Percentiles rank a stretch among this genome's conserved stretches.
Conservation (phyloP, 2,797 vertebrate species). For the Gobionotothen gibberifrons region DNA sequence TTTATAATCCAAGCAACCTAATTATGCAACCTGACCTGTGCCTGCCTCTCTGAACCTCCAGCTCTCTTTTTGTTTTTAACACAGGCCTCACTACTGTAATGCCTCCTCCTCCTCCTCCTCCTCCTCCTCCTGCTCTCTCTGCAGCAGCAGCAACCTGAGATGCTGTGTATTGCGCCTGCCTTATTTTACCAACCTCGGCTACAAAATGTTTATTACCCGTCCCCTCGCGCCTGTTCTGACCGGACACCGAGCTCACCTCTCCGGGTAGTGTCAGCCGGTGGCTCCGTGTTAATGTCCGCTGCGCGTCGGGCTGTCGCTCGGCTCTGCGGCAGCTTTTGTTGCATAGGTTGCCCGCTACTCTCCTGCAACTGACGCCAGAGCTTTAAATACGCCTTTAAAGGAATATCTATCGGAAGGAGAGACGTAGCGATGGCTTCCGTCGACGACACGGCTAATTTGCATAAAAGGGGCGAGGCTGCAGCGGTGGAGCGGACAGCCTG, state of each 20-base stretch:
- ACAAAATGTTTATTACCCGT: constrained; percentile 32
- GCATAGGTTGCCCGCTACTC: constrained; percentile 66
- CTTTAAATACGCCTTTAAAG: constrained; percentile 86
- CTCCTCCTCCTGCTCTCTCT: constrained; percentile 34
- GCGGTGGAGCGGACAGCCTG: neutral
- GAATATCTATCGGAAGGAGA: constrained; percentile 78
- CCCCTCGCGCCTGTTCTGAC: neutral
- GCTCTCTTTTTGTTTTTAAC: constrained; percentile 60
- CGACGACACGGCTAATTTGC: constrained; percentile 67
- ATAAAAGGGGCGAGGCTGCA: constrained; percentile 70
- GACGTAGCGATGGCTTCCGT: constrained; percentile 75
- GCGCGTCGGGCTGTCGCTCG: constrained; percentile 45
- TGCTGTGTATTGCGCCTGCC: constrained; percentile 63
- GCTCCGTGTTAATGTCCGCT: constrained; percentile 55
- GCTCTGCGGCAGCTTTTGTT: constrained; percentile 57
- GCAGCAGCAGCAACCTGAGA: constrained; percentile 80
- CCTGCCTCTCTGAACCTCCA: constrained; percentile 7
- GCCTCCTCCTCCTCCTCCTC: constrained; percentile 13
- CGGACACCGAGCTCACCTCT: constrained; percentile 64
- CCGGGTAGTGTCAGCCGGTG: constrained; percentile 61
- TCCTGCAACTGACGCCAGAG: constrained; percentile 67
- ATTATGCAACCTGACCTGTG: constrained; percentile 40
- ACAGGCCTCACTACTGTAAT: constrained; percentile 68
- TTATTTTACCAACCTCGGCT: constrained; percentile 42
- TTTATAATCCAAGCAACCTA: constrained; percentile 36